phyloP scores from a whole-genome alignment of 92 coral and sea anemone genomes.

The Metridium senile region DNA sequence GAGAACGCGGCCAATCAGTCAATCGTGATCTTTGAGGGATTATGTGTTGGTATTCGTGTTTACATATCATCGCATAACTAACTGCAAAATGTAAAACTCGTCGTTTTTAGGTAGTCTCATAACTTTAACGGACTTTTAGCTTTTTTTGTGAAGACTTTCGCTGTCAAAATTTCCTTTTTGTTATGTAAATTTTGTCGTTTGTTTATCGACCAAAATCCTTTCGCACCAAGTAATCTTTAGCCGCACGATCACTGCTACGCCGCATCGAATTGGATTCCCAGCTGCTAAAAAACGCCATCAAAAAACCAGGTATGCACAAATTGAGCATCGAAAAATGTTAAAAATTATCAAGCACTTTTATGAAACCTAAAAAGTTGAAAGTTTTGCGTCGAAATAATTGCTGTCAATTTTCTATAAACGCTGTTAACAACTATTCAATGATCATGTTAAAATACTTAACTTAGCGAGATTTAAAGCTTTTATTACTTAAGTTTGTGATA shows the following conservation, averaged over 20 bases:
- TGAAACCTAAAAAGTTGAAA: too few relatives aligned
- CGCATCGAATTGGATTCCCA: not conserved
- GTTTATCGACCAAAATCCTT: conserved; percentile 1
- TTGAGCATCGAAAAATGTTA: too few relatives aligned
- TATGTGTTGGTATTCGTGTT: conserved; percentile 21
- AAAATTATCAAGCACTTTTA: too few relatives aligned
- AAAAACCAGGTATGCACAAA: not conserved
- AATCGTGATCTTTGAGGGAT: not conserved
- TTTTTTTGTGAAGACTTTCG: not conserved
- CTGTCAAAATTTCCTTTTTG: conserved; percentile 24
- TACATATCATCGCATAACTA: not conserved
- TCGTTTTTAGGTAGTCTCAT: not conserved
- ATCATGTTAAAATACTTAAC: not conserved
- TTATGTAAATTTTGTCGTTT: conserved; percentile 13
- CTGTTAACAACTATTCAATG: not conserved
- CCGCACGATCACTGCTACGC: not conserved
- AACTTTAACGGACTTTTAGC: not conserved
- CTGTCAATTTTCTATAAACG: not conserved
- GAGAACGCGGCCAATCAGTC: not conserved
- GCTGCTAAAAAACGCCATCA: not conserved
- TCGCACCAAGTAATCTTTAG: conserved; percentile 5
- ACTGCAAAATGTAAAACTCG: not conserved
- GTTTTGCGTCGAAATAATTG: not conserved
- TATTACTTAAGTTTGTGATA: not conserved
- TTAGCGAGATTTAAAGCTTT: not conserved